These are phyloP conservation scores for Dione juno DNA, from an alignment of 2,888 invertebrate species.

Conservation along the genomic window DNA sequence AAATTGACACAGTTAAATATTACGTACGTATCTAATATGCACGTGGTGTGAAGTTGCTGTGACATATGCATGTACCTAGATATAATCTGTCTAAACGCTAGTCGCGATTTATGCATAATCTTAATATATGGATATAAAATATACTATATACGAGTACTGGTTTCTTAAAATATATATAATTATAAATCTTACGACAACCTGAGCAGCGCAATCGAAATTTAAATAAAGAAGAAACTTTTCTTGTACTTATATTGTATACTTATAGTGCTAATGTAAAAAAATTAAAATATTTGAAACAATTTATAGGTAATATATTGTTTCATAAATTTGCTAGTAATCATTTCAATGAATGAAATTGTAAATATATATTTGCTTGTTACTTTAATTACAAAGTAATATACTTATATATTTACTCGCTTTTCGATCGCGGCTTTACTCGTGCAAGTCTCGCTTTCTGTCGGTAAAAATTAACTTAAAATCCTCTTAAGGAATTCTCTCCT, in stretches of 20 bases:
- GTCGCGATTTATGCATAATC: background rate
- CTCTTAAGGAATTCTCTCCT: too few relatives aligned
- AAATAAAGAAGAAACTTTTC: constrained; percentile 1
- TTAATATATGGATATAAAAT: too few relatives aligned
- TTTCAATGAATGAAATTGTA: background rate
- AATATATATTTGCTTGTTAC: background rate
- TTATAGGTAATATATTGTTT: background rate
- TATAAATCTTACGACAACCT: background rate
- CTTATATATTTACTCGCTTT: too few relatives aligned
- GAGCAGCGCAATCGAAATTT: constrained; percentile 1
- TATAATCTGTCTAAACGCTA: background rate
- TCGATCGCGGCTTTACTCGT: too few relatives aligned
- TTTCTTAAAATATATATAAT: constrained; percentile 5
- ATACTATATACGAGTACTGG: background rate
- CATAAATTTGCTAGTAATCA: background rate
- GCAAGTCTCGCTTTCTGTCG: too few relatives aligned
- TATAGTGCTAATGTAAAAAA: background rate
- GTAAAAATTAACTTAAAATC: too few relatives aligned
- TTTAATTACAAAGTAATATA: background rate
- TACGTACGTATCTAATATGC: background rate
- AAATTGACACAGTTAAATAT: constrained; percentile 18
- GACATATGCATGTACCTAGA: constrained; percentile 13
- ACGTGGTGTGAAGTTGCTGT: background rate
- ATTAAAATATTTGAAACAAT: background rate
- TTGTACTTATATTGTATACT: background rate